These are phyloP conservation scores for Dicycla oo DNA, from an alignment of 2,888 invertebrate species.

Conservation along the genomic window DNA sequence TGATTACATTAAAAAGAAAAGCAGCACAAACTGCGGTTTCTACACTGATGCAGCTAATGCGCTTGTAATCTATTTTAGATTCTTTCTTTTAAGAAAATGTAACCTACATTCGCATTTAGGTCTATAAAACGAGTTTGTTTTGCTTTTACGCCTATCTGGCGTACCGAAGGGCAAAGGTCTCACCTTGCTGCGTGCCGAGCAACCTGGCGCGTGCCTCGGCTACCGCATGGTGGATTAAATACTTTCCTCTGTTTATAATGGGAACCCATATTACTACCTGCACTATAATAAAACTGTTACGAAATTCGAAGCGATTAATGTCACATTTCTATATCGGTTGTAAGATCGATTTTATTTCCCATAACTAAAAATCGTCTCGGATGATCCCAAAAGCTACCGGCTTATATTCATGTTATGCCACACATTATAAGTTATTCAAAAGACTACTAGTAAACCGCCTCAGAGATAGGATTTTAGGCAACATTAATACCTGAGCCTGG, in stretches of 20 bases:
- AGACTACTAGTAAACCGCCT: no score
- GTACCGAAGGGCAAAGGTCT: constrained; percentile 69
- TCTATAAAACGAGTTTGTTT: constrained; percentile 55
- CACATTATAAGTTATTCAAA: no score
- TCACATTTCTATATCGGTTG: constrained; percentile 18
- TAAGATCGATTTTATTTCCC: neutral
- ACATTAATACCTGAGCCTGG: no score
- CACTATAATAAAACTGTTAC: constrained; percentile 34
- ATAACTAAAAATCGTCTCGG: neutral
- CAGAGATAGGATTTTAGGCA: no score
- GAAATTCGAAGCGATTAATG: constrained; percentile 26
- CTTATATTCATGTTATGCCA: no score
- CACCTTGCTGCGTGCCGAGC: constrained; percentile 66
- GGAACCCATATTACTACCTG: constrained; percentile 51
- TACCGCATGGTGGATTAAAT: constrained; percentile 75
- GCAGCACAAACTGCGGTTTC: no score
- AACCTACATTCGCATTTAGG: constrained; percentile 44
- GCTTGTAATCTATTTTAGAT: neutral
- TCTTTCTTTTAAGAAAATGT: constrained; percentile 23
- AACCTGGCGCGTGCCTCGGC: constrained; percentile 73
- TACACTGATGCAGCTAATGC: no score
- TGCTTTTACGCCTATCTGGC: constrained; percentile 53
- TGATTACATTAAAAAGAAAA: neutral
- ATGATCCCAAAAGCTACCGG: no score
- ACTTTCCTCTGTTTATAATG: constrained; percentile 63